These are phyloP conservation scores for Montipora cactus DNA, from an alignment of 64 coral and sea anemone species.

Conservation along the genomic window DNA sequence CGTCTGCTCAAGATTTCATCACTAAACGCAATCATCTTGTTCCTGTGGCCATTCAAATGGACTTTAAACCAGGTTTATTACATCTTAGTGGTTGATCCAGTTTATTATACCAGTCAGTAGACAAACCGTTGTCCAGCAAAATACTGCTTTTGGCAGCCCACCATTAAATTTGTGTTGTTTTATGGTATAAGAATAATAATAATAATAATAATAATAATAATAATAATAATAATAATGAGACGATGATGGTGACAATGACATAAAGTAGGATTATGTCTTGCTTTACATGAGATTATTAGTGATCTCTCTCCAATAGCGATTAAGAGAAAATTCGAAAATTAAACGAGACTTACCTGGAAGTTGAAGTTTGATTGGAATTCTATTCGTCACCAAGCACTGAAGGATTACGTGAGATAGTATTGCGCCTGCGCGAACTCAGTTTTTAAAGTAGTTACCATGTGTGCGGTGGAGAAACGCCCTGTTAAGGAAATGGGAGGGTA, in stretches of 20 bases:
- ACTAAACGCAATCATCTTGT: neutral
- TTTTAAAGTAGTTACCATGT: slow-evolving; percentile 53
- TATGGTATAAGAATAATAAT: neutral
- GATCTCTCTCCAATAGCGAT: neutral
- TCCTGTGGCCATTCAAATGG: slow-evolving; percentile 74
- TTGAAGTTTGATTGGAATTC: slow-evolving; percentile 64
- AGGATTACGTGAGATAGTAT: slow-evolving; percentile 54
- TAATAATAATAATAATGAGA: too few relatives aligned
- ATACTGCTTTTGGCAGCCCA: neutral
- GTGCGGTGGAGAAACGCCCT: neutral
- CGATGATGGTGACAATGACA: too few relatives aligned
- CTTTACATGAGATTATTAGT: too few relatives aligned
- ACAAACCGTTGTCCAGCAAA: neutral
- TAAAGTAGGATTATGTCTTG: too few relatives aligned
- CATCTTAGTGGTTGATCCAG: neutral
- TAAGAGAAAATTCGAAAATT: slow-evolving; percentile 35
- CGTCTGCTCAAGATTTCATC: neutral
- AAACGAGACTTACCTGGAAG: slow-evolving; percentile 46
- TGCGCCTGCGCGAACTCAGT: slow-evolving; percentile 50
- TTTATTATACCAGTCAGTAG: neutral
- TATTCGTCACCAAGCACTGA: slow-evolving; percentile 59
- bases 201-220: too few relatives aligned
- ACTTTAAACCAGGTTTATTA: slow-evolving; percentile 27
- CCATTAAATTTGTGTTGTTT: neutral
- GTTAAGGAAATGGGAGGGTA: neutral